Evolutionary conservation across 2,888 invertebrate species (phyloP).

Genomic region (Tetranychus truncatus): DNA sequence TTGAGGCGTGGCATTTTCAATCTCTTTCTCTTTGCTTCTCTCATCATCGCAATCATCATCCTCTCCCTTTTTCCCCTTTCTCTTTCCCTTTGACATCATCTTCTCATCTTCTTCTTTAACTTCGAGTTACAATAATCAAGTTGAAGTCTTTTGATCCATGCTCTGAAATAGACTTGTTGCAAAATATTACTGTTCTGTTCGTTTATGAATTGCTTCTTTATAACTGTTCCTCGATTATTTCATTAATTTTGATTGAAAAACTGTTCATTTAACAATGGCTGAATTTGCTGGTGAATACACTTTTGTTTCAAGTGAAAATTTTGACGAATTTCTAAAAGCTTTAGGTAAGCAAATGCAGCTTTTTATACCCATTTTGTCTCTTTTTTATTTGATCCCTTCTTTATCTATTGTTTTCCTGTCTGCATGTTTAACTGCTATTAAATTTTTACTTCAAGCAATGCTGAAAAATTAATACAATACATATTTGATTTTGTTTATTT

Average conservation of each 20-base stretch:
- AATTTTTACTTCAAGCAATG: too few relatives aligned
- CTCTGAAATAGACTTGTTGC: neutral
- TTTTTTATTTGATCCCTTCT: neutral
- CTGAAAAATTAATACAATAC: neutral
- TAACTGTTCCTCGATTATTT: neutral
- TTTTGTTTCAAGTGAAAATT: constrained; percentile 6
- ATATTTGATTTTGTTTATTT: constrained; percentile 7
- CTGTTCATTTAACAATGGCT: neutral
- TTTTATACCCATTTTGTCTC: neutral
- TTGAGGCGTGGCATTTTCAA: neutral
- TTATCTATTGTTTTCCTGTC: neutral
- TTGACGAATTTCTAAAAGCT: constrained; percentile 9
- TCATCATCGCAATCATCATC: neutral
- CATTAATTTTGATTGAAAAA: neutral
- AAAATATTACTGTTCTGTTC: neutral
- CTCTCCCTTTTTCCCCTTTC: neutral
- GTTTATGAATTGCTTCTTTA: neutral
- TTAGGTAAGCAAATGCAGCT: neutral
- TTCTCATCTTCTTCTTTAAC: neutral
- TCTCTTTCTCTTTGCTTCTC: neutral
- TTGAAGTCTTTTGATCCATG: neutral
- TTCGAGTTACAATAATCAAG: neutral
- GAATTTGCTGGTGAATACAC: neutral
- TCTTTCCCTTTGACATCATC: neutral
- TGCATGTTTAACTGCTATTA: too few relatives aligned